These are phyloP conservation scores for Theristicus caerulescens DNA, from an alignment of 2,113 vertebrate genomes.

Conservation along the genomic window DNA sequence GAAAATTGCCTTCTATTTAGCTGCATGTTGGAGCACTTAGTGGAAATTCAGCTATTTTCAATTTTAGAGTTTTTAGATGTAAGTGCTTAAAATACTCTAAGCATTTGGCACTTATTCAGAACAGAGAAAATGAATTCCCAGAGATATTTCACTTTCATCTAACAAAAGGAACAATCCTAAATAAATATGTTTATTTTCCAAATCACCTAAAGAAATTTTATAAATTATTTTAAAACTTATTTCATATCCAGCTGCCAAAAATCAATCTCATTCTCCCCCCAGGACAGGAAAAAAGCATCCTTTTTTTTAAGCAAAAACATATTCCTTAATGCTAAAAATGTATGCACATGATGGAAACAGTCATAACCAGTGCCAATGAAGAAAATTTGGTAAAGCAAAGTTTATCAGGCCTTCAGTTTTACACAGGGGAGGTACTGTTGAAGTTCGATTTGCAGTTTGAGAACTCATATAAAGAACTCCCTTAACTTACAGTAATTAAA, in stretches of 20 bases:
- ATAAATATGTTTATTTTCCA: not conserved
- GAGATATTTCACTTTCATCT: not conserved
- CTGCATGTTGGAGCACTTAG: not conserved
- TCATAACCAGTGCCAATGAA: not conserved
- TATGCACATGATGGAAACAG: not conserved
- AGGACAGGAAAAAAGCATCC: not conserved
- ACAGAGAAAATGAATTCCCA: not conserved
- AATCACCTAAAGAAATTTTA: not conserved
- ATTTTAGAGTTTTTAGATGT: not conserved
- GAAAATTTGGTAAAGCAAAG: not conserved
- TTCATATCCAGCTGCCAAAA: not conserved
- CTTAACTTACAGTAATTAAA: not conserved
- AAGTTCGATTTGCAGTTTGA: not conserved
- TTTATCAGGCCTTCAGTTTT: not conserved
- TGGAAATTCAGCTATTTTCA: constrained; percentile 22
- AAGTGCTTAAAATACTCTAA: not conserved
- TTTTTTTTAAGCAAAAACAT: not conserved
- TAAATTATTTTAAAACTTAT: not conserved
- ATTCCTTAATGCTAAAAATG: not conserved
- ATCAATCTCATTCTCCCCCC: not conserved
- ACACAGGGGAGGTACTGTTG: not conserved
- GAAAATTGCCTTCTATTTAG: constrained; percentile 1
- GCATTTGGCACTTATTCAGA: not conserved
- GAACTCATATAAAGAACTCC: not conserved
- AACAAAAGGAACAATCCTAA: not conserved